These are phyloP conservation scores for Furnarius figulus DNA, from an alignment of 2,113 vertebrate species.

Conservation along the genomic window DNA sequence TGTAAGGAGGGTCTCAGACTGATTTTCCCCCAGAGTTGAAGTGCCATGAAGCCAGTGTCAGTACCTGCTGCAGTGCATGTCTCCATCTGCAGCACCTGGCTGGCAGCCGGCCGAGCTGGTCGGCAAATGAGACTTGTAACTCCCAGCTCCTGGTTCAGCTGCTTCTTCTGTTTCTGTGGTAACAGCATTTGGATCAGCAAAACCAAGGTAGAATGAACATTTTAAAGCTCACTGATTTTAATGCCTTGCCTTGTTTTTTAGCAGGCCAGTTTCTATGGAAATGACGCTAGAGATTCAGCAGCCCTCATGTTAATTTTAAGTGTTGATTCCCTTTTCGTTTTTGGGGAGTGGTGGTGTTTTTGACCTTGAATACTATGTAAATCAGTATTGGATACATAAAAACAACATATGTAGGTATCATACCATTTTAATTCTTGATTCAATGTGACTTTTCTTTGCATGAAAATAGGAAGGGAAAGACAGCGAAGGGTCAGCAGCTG, in stretches of 20 bases:
- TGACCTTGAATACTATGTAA: not conserved
- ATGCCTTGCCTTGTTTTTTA: slow-evolving; percentile 32
- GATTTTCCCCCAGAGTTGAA: not conserved
- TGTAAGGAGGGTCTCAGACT: not conserved
- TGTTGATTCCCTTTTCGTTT: not conserved
- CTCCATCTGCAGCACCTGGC: not conserved
- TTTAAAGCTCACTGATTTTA: slow-evolving; percentile 35
- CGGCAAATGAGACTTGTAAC: not conserved
- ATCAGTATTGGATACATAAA: not conserved
- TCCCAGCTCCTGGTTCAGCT: not conserved
- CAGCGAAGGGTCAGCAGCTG: not conserved
- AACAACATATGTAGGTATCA: not conserved
- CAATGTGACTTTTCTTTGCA: slow-evolving; percentile 9
- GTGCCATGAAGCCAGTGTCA: not conserved
- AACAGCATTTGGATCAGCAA: slow-evolving; percentile 50
- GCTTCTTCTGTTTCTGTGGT: slow-evolving; percentile 58
- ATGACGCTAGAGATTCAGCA: not conserved
- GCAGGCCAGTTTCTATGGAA: slow-evolving; percentile 57
- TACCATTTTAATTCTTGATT: not conserved
- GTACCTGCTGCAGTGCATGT: not conserved
- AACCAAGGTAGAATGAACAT: slow-evolving; percentile 22
- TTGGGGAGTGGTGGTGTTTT: not conserved
- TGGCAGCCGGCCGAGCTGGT: not conserved
- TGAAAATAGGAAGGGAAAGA: not conserved
- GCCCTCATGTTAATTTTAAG: not conserved